Evolutionary conservation across 1,140 invertebrate species (phyloP), one percentile per base, ranked within the genome.

Genomic region (Drosophila saltans): DNA sequence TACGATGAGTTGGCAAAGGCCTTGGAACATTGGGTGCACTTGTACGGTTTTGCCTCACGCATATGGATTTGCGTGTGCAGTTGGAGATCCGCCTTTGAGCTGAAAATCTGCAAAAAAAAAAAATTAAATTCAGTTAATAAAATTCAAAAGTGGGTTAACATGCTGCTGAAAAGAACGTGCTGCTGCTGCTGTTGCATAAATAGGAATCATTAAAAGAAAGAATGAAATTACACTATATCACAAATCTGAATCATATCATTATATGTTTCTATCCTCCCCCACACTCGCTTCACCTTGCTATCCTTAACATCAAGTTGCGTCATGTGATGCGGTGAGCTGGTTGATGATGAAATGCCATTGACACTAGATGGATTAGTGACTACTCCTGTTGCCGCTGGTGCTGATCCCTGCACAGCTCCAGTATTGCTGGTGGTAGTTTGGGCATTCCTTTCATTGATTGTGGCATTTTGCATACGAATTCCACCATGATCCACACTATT

Each of bases 1-100:
- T 99, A 99, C 81, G 98, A 99, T 83, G 97, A 98, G 94, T 99
- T 99, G 88, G 98, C 98, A 93, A 99, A 99, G 68, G 98, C 97
- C 94, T 99, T 99, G 78, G 96, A 96, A 94, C 99, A 99, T 92
- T 99, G 98, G 33, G 97, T 97, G 94, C 99, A 99, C 93, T 99
- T 99, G 95, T 99, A 99, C 26, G 98, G 99, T 93, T 99, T 97
- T 28, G 98, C 97, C 93, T 99, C 98, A 75, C 98, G 96, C 95
- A 99, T 98, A 93, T 99, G 98, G 83, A 98, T 97, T 94, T 99
- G 98, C 71, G 97, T 98, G 94, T 99, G 98, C 72, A 99, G 95
- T 93, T 99, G 97, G 82, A 99, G 95, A 92, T 99, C 98, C 61
- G 98, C 98, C 93, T 99, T 99, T 79, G 98, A 98, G 71, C 97